Evolutionary conservation across 2,797 vertebrate genomes (phyloP).

Genomic region (Sebastes iracundus): DNA sequence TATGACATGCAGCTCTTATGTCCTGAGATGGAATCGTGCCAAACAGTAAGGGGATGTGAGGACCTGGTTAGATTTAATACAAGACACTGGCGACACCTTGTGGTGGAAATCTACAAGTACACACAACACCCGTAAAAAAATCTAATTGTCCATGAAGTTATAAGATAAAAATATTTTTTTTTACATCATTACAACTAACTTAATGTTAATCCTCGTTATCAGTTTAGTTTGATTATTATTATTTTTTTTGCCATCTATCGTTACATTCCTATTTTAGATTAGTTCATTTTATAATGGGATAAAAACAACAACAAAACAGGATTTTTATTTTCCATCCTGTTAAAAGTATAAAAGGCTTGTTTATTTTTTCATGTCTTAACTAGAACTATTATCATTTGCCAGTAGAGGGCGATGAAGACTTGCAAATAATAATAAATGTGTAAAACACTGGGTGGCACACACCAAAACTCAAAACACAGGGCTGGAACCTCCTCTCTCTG

Average conservation of each 20-base stretch:
- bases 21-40: neutral
- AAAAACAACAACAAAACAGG: neutral
- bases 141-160: neutral
- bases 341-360: neutral
- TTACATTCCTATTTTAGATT: neutral
- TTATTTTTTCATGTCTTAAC: neutral
- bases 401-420: conserved; percentile 46
- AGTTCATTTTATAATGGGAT: neutral
- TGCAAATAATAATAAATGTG: neutral
- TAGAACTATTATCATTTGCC: neutral
- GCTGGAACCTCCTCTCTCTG: neutral
- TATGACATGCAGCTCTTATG: neutral
- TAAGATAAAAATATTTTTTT: neutral
- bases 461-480: neutral
- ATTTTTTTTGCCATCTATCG: neutral
- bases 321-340: neutral
- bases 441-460: neutral
- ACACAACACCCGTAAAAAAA: neutral
- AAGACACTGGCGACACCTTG: conserved; percentile 43
- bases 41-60: accelerated
- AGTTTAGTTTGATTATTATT: neutral
- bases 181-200: neutral
- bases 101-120: conserved; percentile 27
- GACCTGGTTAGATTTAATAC: neutral
- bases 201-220: accelerated